phyloP scores from a whole-genome alignment of 2,797 vertebrate species.

The Clarias platycephalus region DNA sequence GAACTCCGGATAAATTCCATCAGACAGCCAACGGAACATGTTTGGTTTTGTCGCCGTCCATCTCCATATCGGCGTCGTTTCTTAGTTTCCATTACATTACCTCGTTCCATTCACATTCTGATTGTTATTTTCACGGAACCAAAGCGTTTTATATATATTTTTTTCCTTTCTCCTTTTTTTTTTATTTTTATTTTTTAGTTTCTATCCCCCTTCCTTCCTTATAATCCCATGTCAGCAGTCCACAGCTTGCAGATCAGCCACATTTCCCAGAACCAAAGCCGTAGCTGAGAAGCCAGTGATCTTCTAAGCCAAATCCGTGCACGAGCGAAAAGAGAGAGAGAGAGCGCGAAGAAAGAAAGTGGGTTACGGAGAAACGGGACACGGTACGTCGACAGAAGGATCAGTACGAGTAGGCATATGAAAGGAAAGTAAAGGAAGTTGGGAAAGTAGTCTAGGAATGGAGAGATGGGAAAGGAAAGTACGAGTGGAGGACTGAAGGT shows the following conservation, averaged over 20 bases:
- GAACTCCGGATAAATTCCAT: background rate
- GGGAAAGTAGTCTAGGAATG: background rate
- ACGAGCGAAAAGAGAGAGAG: conserved; percentile 18
- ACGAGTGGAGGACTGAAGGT: conserved; percentile 30
- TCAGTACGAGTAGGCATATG: conserved; percentile 43
- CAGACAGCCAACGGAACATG: background rate
- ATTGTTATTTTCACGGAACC: conserved; percentile 57
- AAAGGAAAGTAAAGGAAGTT: conserved; percentile 7
- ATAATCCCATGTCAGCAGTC: background rate
- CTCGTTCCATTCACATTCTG: conserved; percentile 39
- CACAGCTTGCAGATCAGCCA: conserved; percentile 19
- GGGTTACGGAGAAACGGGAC: conserved; percentile 8
- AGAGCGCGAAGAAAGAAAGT: conserved; percentile 20
- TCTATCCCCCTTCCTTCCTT: no score
- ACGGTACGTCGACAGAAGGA: conserved; percentile 35
- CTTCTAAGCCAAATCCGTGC: conserved; percentile 66
- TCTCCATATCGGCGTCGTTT: background rate
- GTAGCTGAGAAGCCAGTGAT: conserved; percentile 37
- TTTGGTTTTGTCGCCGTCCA: background rate
- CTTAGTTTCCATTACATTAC: conserved; percentile 29
- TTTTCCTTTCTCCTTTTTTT: background rate
- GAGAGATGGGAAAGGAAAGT: conserved; percentile 40
- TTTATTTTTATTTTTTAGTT: no score
- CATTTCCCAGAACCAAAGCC: conserved; percentile 53
- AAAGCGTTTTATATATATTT: conserved; percentile 61